phyloP scores from a whole-genome alignment of 92 coral and sea anemone genomes.

The Porites rus region DNA sequence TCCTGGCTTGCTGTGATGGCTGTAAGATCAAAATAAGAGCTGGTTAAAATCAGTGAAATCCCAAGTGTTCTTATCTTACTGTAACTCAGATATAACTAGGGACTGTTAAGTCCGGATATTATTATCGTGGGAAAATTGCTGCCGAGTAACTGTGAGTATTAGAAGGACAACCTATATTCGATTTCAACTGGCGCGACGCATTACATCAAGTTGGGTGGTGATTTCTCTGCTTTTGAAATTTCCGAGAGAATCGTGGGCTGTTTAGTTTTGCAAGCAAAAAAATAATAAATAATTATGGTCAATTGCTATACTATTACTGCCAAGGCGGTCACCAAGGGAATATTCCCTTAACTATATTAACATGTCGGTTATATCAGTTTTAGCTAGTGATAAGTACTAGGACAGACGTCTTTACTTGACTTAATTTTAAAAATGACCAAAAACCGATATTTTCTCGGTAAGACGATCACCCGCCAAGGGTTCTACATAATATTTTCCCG shows the following conservation, averaged over 20 bases:
- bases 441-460: too few relatives aligned
- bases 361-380: too few relatives aligned
- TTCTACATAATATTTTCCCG: too few relatives aligned
- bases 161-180: not conserved
- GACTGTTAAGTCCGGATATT: not conserved
- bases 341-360: too few relatives aligned
- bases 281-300: too few relatives aligned
- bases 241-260: not conserved
- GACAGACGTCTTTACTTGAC: too few relatives aligned
- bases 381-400: too few relatives aligned
- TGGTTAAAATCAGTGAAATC: conserved; percentile 9
- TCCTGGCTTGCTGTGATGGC: conserved; percentile 38
- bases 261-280: too few relatives aligned
- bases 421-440: too few relatives aligned
- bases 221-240: not conserved
- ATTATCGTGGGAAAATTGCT: conserved; percentile 15
- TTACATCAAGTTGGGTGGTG: not conserved
- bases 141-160: not conserved
- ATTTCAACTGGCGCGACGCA: conserved; percentile 16
- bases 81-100: not conserved
- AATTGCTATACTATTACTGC: too few relatives aligned
- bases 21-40: conserved; percentile 32
- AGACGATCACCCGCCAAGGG: too few relatives aligned
- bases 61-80: not conserved
- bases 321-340: too few relatives aligned